These are phyloP conservation scores for Lapara coniferarum DNA, from an alignment of 2,888 invertebrate species.

Conservation along the genomic window DNA sequence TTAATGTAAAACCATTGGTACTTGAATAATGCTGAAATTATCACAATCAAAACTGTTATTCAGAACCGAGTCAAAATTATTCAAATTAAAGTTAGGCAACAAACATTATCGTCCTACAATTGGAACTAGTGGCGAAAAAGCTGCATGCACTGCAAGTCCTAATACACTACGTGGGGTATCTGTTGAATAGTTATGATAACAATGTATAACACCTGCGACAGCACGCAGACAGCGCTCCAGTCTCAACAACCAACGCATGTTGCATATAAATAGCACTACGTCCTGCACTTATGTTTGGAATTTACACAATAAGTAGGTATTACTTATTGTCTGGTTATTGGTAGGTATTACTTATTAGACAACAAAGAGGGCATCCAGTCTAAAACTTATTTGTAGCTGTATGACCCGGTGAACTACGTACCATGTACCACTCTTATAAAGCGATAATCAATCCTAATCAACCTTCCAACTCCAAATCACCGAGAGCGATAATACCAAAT, in stretches of 20 bases:
- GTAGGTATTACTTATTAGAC: background rate
- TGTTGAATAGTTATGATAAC: background rate
- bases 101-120: too few species aligned
- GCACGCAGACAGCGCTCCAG: background rate
- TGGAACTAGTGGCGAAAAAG: too few species aligned
- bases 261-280: constrained; percentile 12
- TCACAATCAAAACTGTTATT: background rate
- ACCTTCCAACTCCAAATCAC: too few species aligned
- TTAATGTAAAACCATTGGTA: background rate
- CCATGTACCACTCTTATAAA: too few species aligned
- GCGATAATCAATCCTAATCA: too few species aligned
- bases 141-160: too few species aligned
- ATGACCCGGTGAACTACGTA: too few species aligned
- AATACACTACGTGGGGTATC: too few species aligned
- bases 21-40: background rate
- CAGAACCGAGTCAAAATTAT: too few species aligned
- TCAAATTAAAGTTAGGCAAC: too few species aligned
- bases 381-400: too few species aligned
- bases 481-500: too few species aligned
- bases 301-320: background rate
- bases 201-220: background rate
- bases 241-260: constrained; percentile 1
- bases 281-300: background rate
- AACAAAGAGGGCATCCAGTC: background rate
- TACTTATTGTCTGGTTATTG: background rate